These are phyloP conservation scores for Mesodorylaimus sp. DNA, from an alignment of 2,888 invertebrate genomes.

Conservation along the genomic window DNA sequence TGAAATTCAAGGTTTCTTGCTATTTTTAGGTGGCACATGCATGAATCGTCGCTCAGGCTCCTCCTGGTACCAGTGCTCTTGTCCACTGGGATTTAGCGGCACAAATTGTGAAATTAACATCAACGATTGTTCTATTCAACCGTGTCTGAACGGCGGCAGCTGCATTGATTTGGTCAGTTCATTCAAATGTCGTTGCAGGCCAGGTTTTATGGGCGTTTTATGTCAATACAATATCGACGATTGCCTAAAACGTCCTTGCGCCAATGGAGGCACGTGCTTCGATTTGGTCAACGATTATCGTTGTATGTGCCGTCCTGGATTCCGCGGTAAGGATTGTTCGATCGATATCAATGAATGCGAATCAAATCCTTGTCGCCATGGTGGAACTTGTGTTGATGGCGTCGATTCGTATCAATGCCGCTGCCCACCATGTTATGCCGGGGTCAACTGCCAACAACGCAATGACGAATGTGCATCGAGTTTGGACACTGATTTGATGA, in stretches of 20 bases:
- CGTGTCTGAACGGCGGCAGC: conserved; percentile 28
- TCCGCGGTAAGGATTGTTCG: conserved; percentile 74
- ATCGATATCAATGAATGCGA: conserved; percentile 60
- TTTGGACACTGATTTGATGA: too few species aligned
- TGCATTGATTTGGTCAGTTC: conserved; percentile 31
- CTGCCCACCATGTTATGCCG: conserved; percentile 11
- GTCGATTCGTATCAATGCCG: conserved; percentile 52
- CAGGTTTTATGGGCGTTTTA: conserved; percentile 33
- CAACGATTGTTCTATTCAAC: conserved; percentile 26
- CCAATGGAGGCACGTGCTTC: conserved; percentile 75
- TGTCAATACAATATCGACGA: conserved; percentile 56
- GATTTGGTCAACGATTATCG: conserved; percentile 56
- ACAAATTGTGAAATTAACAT: conserved; percentile 57
- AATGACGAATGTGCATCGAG: conserved; percentile 10
- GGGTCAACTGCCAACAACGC: conserved; percentile 11
- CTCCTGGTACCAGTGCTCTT: too few species aligned
- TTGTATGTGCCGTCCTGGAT: conserved; percentile 76
- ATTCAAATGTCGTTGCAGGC: conserved; percentile 33
- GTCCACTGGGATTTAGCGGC: conserved; percentile 69
- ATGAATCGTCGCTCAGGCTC: too few species aligned
- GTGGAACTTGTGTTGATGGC: conserved; percentile 59
- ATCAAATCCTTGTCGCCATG: conserved; percentile 61
- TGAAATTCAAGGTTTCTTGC: too few species aligned
- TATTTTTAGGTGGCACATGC: conserved; percentile 54
- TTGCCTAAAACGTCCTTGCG: conserved; percentile 69